Percentiles rank a stretch among this genome's conserved stretches.
Evolutionary conservation across 2,113 vertebrate species (phyloP).

Genomic region (Tychaedon coryphoeus): DNA sequence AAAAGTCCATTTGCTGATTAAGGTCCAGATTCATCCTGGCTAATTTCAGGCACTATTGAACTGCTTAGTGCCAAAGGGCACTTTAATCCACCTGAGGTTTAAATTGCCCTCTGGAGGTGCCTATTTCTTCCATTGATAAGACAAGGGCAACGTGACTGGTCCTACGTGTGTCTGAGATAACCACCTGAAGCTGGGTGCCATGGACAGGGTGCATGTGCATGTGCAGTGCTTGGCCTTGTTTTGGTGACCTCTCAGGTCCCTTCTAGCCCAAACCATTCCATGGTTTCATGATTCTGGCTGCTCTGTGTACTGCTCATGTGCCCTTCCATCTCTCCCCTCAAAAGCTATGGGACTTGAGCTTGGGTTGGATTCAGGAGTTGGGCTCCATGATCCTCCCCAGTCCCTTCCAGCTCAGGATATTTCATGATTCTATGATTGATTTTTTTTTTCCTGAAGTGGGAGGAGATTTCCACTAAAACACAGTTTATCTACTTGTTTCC

Average conservation of each 20-base stretch:
- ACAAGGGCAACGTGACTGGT: neutral
- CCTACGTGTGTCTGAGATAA: neutral
- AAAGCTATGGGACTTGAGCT: neutral
- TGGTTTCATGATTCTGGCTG: neutral
- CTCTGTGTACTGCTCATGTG: fast-evolving
- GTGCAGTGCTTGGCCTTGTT: neutral
- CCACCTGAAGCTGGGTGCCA: neutral
- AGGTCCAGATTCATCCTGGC: slow-evolving; percentile 9
- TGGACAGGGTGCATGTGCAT: neutral
- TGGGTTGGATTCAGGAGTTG: neutral
- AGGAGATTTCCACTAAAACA: neutral
- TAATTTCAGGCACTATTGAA: slow-evolving; percentile 53
- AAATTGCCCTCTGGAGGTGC: slow-evolving; percentile 31
- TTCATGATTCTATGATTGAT: neutral
- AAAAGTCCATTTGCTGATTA: slow-evolving; percentile 68
- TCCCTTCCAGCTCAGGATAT: neutral
- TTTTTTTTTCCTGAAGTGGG: neutral
- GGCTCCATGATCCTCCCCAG: neutral
- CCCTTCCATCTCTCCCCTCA: neutral
- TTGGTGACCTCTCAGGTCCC: neutral
- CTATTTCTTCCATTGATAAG: slow-evolving; percentile 20
- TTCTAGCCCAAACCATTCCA: neutral
- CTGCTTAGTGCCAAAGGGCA: slow-evolving; percentile 44
- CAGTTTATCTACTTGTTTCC: neutral
- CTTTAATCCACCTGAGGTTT: slow-evolving; percentile 52